A percentile compares a stretch with the other conserved stretches of the same genome.
These are phyloP conservation scores for Tinea semifulvella DNA, from an alignment of 2,888 invertebrate species.

Conservation along the genomic window DNA sequence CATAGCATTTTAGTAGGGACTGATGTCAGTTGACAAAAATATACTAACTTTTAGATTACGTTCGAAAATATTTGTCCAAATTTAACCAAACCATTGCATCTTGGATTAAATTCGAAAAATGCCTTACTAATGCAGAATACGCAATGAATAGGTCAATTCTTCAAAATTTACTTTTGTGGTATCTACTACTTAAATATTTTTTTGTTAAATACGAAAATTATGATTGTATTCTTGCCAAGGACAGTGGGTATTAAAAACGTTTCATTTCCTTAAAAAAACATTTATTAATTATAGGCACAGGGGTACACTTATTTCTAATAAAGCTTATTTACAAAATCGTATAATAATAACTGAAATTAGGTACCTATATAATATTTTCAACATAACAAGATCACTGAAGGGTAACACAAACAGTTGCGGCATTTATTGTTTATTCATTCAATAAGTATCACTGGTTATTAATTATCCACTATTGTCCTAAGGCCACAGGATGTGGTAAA, in stretches of 20 bases:
- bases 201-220: too few species aligned
- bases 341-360: neutral
- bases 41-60: too few species aligned
- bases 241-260: neutral
- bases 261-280: neutral
- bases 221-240: too few species aligned
- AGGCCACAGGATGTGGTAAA: constrained; percentile 52
- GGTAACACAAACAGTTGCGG: neutral
- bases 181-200: too few species aligned
- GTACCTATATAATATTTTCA: neutral
- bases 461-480: constrained; percentile 41
- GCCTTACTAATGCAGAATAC: too few species aligned
- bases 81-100: too few species aligned
- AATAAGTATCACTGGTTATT: neutral
- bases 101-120: too few species aligned
- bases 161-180: too few species aligned
- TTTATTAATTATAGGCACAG: constrained; percentile 3
- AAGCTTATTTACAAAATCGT: neutral
- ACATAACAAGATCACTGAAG: neutral
- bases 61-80: too few species aligned
- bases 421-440: constrained; percentile 7
- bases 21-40: too few species aligned
- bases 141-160: too few species aligned
- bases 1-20: too few species aligned
- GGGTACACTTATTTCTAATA: neutral